These are phyloP conservation scores for Myiozetetes cayanensis DNA, from an alignment of 2,113 vertebrate species.

Conservation along the genomic window DNA sequence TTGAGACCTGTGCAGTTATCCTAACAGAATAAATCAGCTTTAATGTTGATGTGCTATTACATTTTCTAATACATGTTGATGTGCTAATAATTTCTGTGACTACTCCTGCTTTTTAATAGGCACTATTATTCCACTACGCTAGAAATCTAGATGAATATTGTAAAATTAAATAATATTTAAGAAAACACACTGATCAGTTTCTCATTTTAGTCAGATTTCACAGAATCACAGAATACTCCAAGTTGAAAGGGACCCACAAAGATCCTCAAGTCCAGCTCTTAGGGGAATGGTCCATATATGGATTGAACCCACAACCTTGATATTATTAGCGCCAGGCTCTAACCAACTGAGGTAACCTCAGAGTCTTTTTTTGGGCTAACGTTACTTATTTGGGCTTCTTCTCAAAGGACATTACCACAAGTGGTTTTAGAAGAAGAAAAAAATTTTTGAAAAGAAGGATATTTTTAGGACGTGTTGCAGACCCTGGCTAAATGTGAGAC, in stretches of 20 bases:
- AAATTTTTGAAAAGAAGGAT: not conserved
- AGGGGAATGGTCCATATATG: not conserved
- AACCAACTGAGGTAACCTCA: not conserved
- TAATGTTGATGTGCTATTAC: not conserved
- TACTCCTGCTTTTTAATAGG: not conserved
- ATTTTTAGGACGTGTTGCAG: not conserved
- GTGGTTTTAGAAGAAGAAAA: not conserved
- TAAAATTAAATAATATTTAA: not conserved
- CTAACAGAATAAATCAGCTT: not conserved
- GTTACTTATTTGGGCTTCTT: not conserved
- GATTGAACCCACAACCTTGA: not conserved
- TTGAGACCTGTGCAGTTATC: not conserved
- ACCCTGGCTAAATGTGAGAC: not conserved
- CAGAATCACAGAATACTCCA: not conserved
- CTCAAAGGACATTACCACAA: not conserved
- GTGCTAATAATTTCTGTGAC: not conserved
- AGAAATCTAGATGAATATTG: not conserved
- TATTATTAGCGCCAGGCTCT: not conserved
- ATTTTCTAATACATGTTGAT: not conserved
- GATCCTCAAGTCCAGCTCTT: not conserved
- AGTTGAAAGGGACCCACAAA: not conserved
- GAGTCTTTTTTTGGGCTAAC: not conserved
- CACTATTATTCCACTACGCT: not conserved
- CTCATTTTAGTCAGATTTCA: not conserved
- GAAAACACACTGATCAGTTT: not conserved